Conservation (phyloP, 2,797 vertebrate genomes). For the Channa striata region DNA sequence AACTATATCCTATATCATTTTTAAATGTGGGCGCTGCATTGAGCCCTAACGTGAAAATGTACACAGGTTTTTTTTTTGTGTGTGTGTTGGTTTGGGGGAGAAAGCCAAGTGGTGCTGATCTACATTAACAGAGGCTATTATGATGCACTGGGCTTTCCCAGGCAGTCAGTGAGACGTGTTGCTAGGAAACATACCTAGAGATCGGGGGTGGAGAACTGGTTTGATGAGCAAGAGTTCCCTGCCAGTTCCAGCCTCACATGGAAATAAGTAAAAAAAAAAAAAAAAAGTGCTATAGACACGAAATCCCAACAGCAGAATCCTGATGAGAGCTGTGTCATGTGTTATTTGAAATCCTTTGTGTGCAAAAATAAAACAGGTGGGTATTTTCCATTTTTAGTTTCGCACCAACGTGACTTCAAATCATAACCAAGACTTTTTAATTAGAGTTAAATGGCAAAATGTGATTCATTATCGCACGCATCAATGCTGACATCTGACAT, state of each 20-base stretch:
- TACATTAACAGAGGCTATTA: conserved; percentile 76
- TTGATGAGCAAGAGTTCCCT: conserved; percentile 72
- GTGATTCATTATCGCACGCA: conserved; percentile 34
- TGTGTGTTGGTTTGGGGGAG: conserved; percentile 37
- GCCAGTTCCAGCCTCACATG: conserved; percentile 53
- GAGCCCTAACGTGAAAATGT: conserved; percentile 50
- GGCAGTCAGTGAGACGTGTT: conserved; percentile 77
- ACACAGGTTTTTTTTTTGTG: conserved; percentile 39
- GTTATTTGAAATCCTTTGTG: too few relatives aligned
- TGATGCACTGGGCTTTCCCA: conserved; percentile 81
- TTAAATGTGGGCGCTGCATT: conserved; percentile 33
- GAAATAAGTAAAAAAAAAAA: conserved; percentile 44
- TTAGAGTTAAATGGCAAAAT: conserved; percentile 31
- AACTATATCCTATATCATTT: conserved; percentile 17
- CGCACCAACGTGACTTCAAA: background rate
- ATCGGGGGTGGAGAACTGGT: conserved; percentile 69
- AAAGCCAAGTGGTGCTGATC: conserved; percentile 70
- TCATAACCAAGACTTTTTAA: background rate
- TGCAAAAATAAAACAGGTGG: background rate
- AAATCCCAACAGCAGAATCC: conserved; percentile 25
- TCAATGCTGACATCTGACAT: conserved; percentile 17
- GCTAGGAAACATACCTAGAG: conserved; percentile 82
- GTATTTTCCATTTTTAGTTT: conserved; percentile 1
- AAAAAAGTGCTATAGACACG: conserved; percentile 17
- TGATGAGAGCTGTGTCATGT: conserved; percentile 32